Percentiles rank a stretch among this genome's conserved stretches.
These are phyloP conservation scores for Anastrepha ludens DNA, from an alignment of 1,140 invertebrate genomes.

Conservation along the genomic window DNA sequence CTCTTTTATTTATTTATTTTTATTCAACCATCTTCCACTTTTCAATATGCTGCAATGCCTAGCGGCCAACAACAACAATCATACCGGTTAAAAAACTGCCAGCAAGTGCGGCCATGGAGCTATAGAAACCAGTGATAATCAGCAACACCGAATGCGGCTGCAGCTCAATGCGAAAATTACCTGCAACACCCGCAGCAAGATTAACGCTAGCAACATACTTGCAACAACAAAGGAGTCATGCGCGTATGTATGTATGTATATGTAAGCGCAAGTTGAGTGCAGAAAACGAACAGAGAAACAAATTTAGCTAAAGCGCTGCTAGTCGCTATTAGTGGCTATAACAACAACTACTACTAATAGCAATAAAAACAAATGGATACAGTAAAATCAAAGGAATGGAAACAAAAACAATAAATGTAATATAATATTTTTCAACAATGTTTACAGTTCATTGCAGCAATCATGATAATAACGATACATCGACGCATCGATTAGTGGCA, in stretches of 20 bases:
- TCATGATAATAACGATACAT: slow-evolving; percentile 25
- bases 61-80: not conserved
- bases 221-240: not conserved
- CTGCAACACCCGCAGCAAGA: slow-evolving; percentile 45
- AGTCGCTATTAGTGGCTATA: slow-evolving; percentile 21
- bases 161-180: slow-evolving; percentile 42
- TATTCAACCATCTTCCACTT: slow-evolving; percentile 30
- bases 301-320: not conserved
- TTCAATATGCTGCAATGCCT: slow-evolving; percentile 37
- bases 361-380: not conserved
- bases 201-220: not conserved
- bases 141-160: not conserved
- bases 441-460: slow-evolving; percentile 49
- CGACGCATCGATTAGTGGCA: slow-evolving; percentile 51
- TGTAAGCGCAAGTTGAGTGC: too few relatives aligned
- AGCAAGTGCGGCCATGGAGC: not conserved
- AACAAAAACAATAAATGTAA: slow-evolving; percentile 11
- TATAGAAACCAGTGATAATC: not conserved
- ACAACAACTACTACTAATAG: slow-evolving; percentile 40
- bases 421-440: slow-evolving; percentile 44
- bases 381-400: not conserved
- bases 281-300: not conserved
- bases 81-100: not conserved
- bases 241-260: too few relatives aligned
- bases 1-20: not conserved